Evolutionary conservation across 2,888 invertebrate species (phyloP).

Genomic region (Taenaris catops): DNA sequence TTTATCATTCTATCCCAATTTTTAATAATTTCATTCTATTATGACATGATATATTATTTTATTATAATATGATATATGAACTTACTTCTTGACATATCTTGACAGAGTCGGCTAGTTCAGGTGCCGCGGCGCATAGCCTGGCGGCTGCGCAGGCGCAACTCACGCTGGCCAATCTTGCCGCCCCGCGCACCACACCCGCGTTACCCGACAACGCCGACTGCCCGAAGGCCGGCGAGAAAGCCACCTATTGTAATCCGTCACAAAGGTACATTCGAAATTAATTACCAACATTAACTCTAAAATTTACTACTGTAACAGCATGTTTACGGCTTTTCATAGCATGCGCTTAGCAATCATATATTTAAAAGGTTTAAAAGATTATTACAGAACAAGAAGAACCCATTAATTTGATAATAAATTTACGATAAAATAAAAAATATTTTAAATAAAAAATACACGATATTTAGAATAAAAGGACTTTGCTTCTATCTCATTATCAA

Average conservation of each 20-base stretch:
- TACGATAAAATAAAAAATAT: too few species aligned
- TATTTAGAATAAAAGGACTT: too few species aligned
- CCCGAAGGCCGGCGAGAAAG: slow-evolving; percentile 25
- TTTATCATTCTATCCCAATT: too few species aligned
- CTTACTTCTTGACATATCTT: slow-evolving; percentile 62
- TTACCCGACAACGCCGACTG: slow-evolving; percentile 36
- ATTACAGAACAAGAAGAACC: too few species aligned
- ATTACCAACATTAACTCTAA: not conserved
- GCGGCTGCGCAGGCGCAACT: slow-evolving; percentile 70
- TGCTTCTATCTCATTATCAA: too few species aligned
- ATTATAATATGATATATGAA: too few species aligned
- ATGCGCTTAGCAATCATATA: too few species aligned
- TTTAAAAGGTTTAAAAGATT: too few species aligned
- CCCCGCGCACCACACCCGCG: slow-evolving; percentile 64
- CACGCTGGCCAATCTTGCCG: slow-evolving; percentile 65
- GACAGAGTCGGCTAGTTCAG: slow-evolving; percentile 50
- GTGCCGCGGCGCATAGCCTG: slow-evolving; percentile 51
- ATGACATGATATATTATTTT: too few species aligned
- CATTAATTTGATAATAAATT: too few species aligned
- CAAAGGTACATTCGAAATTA: slow-evolving; percentile 3
- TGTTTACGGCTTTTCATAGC: not conserved
- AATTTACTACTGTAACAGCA: not conserved
- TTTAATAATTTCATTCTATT: too few species aligned
- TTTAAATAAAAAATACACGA: too few species aligned
- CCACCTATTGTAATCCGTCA: not conserved